Evolutionary conservation across 2,113 vertebrate species (phyloP).

Genomic region (Cyphotilapia sp.): DNA sequence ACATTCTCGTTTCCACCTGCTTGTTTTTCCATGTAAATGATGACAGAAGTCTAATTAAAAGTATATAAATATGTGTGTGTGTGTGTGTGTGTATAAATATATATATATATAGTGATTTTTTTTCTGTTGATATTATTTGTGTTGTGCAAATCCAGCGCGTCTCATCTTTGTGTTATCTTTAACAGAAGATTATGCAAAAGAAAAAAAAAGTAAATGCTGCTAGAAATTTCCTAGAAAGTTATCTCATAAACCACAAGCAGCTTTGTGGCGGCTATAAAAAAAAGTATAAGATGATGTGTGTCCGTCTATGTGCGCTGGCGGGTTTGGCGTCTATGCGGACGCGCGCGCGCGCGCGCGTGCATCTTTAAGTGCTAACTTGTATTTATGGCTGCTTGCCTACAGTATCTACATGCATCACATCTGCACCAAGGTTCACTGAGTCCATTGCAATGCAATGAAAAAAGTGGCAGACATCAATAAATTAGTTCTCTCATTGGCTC

Average conservation of each 20-base stretch:
- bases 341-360: background rate
- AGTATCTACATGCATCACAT: background rate
- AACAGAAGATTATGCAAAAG: background rate
- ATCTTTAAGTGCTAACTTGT: background rate
- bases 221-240: conserved; percentile 87
- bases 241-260: conserved; percentile 70
- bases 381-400: background rate
- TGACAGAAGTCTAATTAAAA: background rate
- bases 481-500: background rate
- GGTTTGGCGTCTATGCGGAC: background rate
- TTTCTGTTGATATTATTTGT: background rate
- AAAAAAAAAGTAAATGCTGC: background rate
- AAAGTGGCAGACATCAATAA: background rate
- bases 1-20: conserved; percentile 50
- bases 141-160: background rate
- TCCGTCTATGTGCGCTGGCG: background rate
- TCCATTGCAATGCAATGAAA: background rate
- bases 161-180: conserved; percentile 36
- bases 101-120: background rate
- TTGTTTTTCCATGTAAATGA: conserved; percentile 21
- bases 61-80: background rate
- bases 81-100: background rate
- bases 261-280: conserved; percentile 43
- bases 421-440: background rate
- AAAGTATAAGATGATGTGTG: conserved; percentile 15